Conservation (phyloP, 1,140 invertebrate species). For the Drosophila prosaltans region DNA sequence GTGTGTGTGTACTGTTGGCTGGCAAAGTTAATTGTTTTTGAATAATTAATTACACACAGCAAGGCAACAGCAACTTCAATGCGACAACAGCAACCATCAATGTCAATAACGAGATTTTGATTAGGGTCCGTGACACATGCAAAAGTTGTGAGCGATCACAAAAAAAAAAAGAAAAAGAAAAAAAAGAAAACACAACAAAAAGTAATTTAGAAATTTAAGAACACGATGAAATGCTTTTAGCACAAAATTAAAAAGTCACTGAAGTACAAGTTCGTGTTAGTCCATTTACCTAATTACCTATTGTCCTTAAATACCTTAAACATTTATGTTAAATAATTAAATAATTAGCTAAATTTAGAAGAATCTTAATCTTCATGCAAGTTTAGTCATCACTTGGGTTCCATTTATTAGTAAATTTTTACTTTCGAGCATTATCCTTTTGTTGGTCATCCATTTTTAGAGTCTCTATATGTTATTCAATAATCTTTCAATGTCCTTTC, state of each 20-base stretch:
- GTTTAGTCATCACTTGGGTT: too few species aligned
- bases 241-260: not conserved
- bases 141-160: slow-evolving; percentile 1
- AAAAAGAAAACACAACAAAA: not conserved
- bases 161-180: not conserved
- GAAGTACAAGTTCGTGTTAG: not conserved
- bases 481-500: too few species aligned
- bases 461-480: too few species aligned
- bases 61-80: slow-evolving; percentile 22
- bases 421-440: too few species aligned
- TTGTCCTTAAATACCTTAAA: not conserved
- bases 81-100: slow-evolving; percentile 43
- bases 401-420: too few species aligned
- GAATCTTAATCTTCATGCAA: too few species aligned
- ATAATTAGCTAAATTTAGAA: too few species aligned
- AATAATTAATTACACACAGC: slow-evolving; percentile 70
- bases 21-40: slow-evolving; percentile 74
- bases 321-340: not conserved
- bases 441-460: too few species aligned
- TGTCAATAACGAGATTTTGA: slow-evolving; percentile 69
- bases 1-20: slow-evolving; percentile 29
- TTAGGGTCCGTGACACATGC: slow-evolving; percentile 24
- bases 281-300: not conserved
- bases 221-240: not conserved
- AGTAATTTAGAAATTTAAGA: not conserved